Evolutionary conservation across 1,140 invertebrate species (phyloP).

Genomic region (Lasaia peninsularis): DNA sequence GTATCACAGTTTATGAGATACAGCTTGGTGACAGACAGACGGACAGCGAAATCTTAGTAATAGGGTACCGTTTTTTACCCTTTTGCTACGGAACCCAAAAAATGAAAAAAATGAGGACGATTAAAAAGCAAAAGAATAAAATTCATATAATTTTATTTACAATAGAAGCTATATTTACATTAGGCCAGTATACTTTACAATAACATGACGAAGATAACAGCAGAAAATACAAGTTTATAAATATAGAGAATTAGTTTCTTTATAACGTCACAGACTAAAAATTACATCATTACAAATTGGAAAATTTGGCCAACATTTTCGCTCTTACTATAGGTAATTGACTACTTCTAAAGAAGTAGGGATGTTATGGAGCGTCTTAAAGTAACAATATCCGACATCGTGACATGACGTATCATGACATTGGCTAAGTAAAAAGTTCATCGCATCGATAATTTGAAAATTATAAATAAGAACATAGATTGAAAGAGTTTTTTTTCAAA

Average conservation of each 20-base stretch:
- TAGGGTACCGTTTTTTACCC: no score
- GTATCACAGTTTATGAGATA: no score
- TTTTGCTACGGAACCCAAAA: no score
- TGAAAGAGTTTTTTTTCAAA: no score
- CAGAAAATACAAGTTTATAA: constrained; percentile 2
- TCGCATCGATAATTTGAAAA: no score
- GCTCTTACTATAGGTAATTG: background rate
- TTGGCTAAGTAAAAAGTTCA: no score
- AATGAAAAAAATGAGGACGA: no score
- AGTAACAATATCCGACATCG: no score
- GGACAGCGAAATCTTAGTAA: no score
- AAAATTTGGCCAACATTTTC: background rate
- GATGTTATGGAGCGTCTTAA: background rate
- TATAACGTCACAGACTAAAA: constrained; percentile 4
- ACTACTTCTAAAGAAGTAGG: background rate
- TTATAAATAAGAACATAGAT: no score
- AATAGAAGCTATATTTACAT: constrained; percentile 8
- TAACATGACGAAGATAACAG: constrained; percentile 4
- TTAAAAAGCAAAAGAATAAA: background rate
- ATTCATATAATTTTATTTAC: background rate
- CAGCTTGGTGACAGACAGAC: no score
- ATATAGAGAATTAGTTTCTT: background rate
- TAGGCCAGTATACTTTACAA: constrained; percentile 1
- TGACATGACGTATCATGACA: no score
- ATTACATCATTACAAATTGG: constrained; percentile 5